Evolutionary conservation across 2,888 invertebrate species (phyloP).

Genomic region (Frankliniella intonsa): DNA sequence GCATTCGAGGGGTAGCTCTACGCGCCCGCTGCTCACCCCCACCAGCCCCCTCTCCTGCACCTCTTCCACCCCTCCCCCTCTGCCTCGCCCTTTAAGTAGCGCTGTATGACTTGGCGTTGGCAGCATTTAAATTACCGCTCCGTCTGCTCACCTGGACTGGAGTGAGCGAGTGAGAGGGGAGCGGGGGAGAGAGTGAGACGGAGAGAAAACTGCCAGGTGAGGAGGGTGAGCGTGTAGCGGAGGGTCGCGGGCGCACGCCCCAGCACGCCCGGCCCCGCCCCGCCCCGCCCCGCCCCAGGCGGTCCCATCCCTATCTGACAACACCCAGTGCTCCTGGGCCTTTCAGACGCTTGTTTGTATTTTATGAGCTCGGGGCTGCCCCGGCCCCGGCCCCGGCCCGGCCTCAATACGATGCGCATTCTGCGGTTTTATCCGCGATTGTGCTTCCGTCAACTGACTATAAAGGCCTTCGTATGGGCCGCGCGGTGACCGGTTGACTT

Average conservation of each 20-base stretch:
- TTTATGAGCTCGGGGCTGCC: constrained; percentile 3
- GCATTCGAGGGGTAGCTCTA: too few relatives aligned
- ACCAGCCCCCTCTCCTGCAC: too few relatives aligned
- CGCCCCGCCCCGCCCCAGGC: not conserved
- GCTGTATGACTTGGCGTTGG: not conserved
- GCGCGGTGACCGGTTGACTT: not conserved
- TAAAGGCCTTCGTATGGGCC: too few relatives aligned
- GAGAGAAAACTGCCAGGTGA: not conserved
- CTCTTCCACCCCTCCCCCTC: too few relatives aligned
- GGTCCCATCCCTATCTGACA: constrained; percentile 1
- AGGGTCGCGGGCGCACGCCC: not conserved
- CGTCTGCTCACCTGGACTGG: not conserved
- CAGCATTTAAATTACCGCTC: constrained; percentile 10
- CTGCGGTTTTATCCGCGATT: constrained; percentile 16
- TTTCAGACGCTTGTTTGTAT: constrained; percentile 20
- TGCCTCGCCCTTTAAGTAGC: too few relatives aligned
- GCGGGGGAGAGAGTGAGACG: not conserved
- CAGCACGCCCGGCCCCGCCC: too few relatives aligned
- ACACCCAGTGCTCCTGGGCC: not conserved
- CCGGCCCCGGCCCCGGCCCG: not conserved
- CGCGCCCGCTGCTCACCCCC: too few relatives aligned
- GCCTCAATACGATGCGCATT: not conserved
- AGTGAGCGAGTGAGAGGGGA: not conserved
- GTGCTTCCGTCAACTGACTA: constrained; percentile 22
- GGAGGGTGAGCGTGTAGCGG: not conserved